Evolutionary conservation across 2,888 invertebrate species (phyloP).

Genomic region (Hypomecis punctinalis): DNA sequence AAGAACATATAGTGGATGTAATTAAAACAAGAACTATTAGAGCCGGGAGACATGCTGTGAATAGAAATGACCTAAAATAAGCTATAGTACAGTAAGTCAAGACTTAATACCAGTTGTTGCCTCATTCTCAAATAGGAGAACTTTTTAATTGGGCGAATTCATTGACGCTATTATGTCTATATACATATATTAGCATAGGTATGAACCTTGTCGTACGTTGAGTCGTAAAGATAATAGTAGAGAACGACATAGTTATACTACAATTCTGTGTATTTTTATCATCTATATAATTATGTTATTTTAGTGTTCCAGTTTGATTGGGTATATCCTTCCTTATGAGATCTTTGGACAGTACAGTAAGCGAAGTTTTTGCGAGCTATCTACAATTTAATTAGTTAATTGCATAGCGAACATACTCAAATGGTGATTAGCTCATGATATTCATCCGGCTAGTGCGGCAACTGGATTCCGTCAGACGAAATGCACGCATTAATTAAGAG

Average conservation of each 20-base stretch:
- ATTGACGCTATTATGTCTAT: too few relatives aligned
- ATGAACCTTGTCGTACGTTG: too few relatives aligned
- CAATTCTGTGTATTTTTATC: too few relatives aligned
- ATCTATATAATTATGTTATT: too few relatives aligned
- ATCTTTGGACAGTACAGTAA: constrained; percentile 13
- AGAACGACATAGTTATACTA: too few relatives aligned
- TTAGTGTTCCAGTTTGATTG: too few relatives aligned
- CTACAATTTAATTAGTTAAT: constrained; percentile 42
- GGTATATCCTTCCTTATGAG: too few relatives aligned
- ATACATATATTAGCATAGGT: too few relatives aligned
- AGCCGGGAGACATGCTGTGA: background rate
- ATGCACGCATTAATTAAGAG: constrained; percentile 65
- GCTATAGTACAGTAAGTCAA: constrained; percentile 18
- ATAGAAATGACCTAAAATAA: constrained; percentile 29
- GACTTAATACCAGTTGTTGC: too few relatives aligned
- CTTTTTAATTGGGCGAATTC: too few relatives aligned
- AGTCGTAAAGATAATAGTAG: too few relatives aligned
- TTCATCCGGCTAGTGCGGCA: constrained; percentile 21
- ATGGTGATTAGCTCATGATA: constrained; percentile 34
- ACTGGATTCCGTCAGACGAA: constrained; percentile 31
- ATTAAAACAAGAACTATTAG: constrained; percentile 30
- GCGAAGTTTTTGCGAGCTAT: constrained; percentile 37
- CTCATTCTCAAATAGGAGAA: too few relatives aligned
- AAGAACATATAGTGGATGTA: constrained; percentile 23
- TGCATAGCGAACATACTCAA: constrained; percentile 35